Evolutionary conservation across 2,797 vertebrate genomes (phyloP), one percentile per base, ranked within the genome.

Genomic region (Hapalemur alaotrensis): DNA sequence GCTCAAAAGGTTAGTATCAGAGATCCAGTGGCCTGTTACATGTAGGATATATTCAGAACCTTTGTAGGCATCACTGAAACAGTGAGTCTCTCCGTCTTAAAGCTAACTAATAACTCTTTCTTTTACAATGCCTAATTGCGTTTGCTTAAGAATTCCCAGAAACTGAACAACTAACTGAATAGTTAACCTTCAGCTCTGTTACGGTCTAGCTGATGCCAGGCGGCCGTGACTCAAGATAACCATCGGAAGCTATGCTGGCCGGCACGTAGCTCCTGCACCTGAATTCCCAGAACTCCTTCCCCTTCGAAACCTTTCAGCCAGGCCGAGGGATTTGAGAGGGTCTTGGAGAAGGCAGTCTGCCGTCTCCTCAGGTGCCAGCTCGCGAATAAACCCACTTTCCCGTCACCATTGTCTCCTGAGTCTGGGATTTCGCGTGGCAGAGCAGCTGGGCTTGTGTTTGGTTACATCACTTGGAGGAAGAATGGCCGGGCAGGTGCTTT

Each of bases 1-100:
- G 13, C 17, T 90, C 38, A 82, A n/a, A 93, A 94, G 41, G n/a
- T 72, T 48, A 78, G 17, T 91, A 50, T n/a, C 50, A 32, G 57
- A 67, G 22, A 6, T 32, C 50, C 8, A 76, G 48, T 67, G 35
- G 30, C 52, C 41, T 78, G 61, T 83, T 57, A 50, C 28, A 46
- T 63, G 73, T 23, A 38, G 17, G 20, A 32, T 38, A 32, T 65
- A 75, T 69, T 84, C 6, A 70, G 35, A 88, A 52, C 9, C 69
- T 85, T 25, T 28, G 3, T 43, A 63, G 22, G 8, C 72, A 38
- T 79, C 30, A 2, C 75, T 72, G 1, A 18, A 9, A n/a, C 63
- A 65, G 63, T n/a, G 8, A 65, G 32, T 65, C 63, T n/a, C 32
- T 65, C 63, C 17, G 0, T 35, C 63, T n/a, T 32, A n/a, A n/a